These are phyloP conservation scores for Parnassius smintheus DNA, from an alignment of 2,888 invertebrate species.

Conservation along the genomic window DNA sequence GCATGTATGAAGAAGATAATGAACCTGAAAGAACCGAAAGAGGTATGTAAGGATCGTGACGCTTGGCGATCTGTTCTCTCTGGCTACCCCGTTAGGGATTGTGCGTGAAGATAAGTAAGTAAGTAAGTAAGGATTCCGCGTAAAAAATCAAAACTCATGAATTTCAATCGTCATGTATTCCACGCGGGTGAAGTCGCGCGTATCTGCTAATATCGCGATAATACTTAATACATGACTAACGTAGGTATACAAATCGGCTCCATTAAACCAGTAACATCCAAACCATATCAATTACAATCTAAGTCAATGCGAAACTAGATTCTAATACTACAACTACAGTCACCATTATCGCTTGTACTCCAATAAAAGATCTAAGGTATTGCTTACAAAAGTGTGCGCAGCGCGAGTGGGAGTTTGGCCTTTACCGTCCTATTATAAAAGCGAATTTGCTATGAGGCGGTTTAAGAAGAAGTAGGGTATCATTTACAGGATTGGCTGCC, in stretches of 20 bases:
- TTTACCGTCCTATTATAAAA: slow-evolving; percentile 30
- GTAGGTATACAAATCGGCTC: slow-evolving; percentile 31
- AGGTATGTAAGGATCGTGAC: no score
- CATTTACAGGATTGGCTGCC: slow-evolving; percentile 78
- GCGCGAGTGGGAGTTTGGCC: slow-evolving; percentile 37
- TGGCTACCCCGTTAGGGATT: no score
- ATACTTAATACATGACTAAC: no score
- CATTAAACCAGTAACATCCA: slow-evolving; percentile 48
- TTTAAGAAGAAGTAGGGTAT: slow-evolving; percentile 72
- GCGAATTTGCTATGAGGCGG: slow-evolving; percentile 36
- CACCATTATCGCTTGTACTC: slow-evolving; percentile 36
- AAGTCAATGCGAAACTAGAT: slow-evolving; percentile 33
- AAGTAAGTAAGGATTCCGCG: no score
- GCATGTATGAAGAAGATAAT: no score
- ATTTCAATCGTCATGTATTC: no score
- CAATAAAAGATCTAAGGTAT: slow-evolving; percentile 67
- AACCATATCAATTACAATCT: slow-evolving; percentile 65
- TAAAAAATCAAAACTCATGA: no score
- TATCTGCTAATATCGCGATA: no score
- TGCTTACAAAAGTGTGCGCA: slow-evolving; percentile 57
- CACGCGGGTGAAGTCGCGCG: no score
- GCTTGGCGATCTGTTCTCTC: no score
- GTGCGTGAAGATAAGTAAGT: no score
- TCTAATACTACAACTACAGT: slow-evolving; percentile 35
- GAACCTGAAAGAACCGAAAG: no score